phyloP scores from a whole-genome alignment of 2,888 invertebrate genomes.

The Rutpela maculata region DNA sequence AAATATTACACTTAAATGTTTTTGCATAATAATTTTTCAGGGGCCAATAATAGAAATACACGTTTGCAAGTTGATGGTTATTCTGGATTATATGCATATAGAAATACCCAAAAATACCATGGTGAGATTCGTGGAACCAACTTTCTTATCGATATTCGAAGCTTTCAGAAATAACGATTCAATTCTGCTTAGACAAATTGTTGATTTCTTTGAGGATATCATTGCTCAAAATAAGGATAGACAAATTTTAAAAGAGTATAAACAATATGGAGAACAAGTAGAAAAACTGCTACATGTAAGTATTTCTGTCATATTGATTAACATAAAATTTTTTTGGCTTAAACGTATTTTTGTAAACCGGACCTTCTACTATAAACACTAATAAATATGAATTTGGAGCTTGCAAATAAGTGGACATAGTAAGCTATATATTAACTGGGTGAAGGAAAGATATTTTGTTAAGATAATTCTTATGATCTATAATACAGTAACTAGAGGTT shows the following conservation, averaged over 20 bases:
- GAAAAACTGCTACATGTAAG: slow-evolving; percentile 69
- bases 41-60: slow-evolving; percentile 74
- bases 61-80: slow-evolving; percentile 76
- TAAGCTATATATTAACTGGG: no score
- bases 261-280: slow-evolving; percentile 70
- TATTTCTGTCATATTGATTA: slow-evolving; percentile 25
- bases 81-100: slow-evolving; percentile 75
- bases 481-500: no score
- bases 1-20: no score
- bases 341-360: no score
- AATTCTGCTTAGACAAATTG: slow-evolving; percentile 74
- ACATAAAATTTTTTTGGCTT: no score
- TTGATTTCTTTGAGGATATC: slow-evolving; percentile 77
- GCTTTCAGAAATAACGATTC: slow-evolving; percentile 74
- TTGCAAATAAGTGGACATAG: no score
- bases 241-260: slow-evolving; percentile 57
- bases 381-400: no score
- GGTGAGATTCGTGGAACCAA: slow-evolving; percentile 74
- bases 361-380: no score
- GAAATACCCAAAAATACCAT: slow-evolving; percentile 75
- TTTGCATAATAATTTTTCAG: slow-evolving; percentile 63
- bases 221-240: slow-evolving; percentile 65
- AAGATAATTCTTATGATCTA: no score
- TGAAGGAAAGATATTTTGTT: no score
- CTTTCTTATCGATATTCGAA: slow-evolving; percentile 74